Percentiles rank a stretch among this genome's conserved stretches.
Evolutionary conservation across 2,888 invertebrate genomes (phyloP).

Genomic region (Leptinotarsa peninsularis): DNA sequence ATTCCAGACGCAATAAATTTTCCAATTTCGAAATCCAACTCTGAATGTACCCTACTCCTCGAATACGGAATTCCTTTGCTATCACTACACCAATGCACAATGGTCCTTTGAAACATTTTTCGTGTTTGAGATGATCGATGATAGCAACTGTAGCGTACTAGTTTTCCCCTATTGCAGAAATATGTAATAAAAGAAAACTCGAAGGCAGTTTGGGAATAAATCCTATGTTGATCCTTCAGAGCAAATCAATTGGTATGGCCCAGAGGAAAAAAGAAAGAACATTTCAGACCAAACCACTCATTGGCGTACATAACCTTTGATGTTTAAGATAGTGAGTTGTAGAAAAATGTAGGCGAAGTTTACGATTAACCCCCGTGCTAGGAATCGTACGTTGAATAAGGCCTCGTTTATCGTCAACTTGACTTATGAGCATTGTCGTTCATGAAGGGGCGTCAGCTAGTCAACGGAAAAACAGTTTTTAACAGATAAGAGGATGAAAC

Average conservation of each 20-base stretch:
- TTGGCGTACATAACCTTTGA: not conserved
- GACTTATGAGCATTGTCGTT: too few relatives aligned
- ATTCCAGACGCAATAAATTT: not conserved
- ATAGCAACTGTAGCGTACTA: slow-evolving; percentile 4
- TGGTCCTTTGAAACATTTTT: slow-evolving; percentile 15
- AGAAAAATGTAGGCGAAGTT: too few relatives aligned
- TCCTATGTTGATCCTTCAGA: slow-evolving; percentile 56
- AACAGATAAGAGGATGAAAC: too few relatives aligned
- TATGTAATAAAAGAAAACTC: slow-evolving; percentile 51
- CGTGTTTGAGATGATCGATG: slow-evolving; percentile 14
- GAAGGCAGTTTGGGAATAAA: slow-evolving; percentile 56
- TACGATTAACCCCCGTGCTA: too few relatives aligned
- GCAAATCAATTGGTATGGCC: slow-evolving; percentile 62
- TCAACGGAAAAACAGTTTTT: too few relatives aligned
- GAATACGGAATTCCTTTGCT: slow-evolving; percentile 1
- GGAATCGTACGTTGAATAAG: too few relatives aligned
- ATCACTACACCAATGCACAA: slow-evolving; percentile 2
- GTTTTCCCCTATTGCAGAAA: slow-evolving; percentile 13
- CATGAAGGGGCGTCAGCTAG: too few relatives aligned
- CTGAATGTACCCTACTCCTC: not conserved
- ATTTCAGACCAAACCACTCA: slow-evolving; percentile 25
- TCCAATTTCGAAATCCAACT: not conserved
- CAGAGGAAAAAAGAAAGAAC: slow-evolving; percentile 54
- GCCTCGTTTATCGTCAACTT: too few relatives aligned
- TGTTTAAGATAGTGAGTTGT: not conserved